Base-by-base conservation (phyloP, 2,888 invertebrate species). In the Cryptocheilus praepositus region DNA sequence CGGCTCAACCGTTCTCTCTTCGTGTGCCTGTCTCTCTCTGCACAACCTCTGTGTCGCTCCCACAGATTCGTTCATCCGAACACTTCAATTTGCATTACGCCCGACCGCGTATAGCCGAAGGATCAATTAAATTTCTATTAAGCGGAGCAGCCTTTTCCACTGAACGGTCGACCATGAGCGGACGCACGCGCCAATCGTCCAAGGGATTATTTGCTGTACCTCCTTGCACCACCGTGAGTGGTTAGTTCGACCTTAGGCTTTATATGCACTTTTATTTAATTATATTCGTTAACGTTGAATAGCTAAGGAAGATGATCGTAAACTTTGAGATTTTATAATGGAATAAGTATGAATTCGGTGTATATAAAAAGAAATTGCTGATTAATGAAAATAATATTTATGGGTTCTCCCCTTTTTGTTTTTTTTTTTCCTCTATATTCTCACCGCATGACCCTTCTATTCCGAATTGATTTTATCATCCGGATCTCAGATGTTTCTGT, bases 111-210 rank as follows among this genome's bases (percentile, higher is more conserved):
- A 83, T 82, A 87, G 83, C 82, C 82, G 81, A 85, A 87, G 85
- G 85, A 87, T 87, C 86, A 86, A 87, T 87, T 86, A 86, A 87
- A 86, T 87, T 87, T 86, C 87, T 87, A 87, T 87, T 86, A 87
- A 87, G 79, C 83, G 71, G 65, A 71, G 75, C 83, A 77, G 79
- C 73, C 81, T 82, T 83, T 82, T 82, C 77, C 77, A 57, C 54
- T 52, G 59, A 52, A 45, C 71, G 61, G 67, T 64, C 65, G 63
- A 22, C 57, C 51, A 53, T 45, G 54, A 58, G 53, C 64, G 70
- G 51, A 71, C 67, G 73, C 73, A 74, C 73, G 73, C 80, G 73
- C 80, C 83, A 83, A 83, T 84, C 83, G 84, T 85, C 80, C 80
- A 77, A 66, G 71, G 82, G 79, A 83, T 85, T 83, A 75, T 78